Evolutionary conservation across 2,888 invertebrate species (phyloP).

Genomic region (Cybosia mesomella): DNA sequence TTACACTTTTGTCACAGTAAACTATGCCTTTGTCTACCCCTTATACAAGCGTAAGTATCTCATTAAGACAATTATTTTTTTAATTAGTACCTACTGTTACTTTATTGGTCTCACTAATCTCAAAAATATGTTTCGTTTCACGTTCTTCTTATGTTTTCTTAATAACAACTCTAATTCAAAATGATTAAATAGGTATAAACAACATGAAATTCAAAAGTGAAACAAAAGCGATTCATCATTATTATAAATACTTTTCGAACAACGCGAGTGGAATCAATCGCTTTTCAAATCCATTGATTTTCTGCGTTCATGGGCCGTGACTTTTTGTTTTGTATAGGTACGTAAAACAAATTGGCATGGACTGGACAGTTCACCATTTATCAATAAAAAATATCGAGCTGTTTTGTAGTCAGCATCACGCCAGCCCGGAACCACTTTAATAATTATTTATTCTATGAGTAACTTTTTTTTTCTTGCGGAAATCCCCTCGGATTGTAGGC

Average conservation of each 20-base stretch:
- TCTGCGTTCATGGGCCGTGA: constrained; percentile 38
- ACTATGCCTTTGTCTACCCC: too few species aligned
- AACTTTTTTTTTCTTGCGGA: too few species aligned
- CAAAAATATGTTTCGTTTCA: background rate
- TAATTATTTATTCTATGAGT: constrained; percentile 2
- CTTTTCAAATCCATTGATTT: constrained; percentile 44
- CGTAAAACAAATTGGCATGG: constrained; percentile 40
- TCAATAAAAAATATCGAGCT: constrained; percentile 40
- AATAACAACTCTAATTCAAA: background rate
- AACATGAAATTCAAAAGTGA: background rate
- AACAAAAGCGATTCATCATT: constrained; percentile 25
- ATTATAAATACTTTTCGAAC: constrained; percentile 26
- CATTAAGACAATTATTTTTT: too few species aligned
- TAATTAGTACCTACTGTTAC: too few species aligned
- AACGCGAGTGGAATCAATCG: constrained; percentile 35
- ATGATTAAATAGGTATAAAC: constrained; percentile 40
- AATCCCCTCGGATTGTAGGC: too few species aligned
- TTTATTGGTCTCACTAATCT: too few species aligned
- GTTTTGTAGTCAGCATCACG: constrained; percentile 13
- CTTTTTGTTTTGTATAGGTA: constrained; percentile 41
- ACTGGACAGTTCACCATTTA: constrained; percentile 42
- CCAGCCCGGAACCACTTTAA: constrained; percentile 22
- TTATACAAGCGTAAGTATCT: too few species aligned
- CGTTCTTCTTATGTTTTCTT: background rate
- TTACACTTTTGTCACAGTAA: too few species aligned